Evolutionary conservation across 2,888 invertebrate species (phyloP).

Genomic region (Hipparchia sbordonii): DNA sequence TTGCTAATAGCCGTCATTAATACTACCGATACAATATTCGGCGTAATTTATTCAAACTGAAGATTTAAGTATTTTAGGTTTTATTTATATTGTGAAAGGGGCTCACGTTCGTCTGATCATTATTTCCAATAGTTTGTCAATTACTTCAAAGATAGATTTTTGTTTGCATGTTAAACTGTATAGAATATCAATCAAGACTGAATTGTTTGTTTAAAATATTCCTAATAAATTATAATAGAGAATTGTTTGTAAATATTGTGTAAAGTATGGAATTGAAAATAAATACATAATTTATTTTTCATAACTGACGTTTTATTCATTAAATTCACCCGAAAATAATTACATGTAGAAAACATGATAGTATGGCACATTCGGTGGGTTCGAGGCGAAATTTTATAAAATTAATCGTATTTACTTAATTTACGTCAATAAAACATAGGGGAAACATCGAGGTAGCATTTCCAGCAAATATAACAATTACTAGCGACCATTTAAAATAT

Average conservation of each 20-base stretch:
- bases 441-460: neutral
- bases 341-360: constrained; percentile 38
- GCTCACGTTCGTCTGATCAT: neutral
- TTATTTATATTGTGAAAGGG: neutral
- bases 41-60: no score
- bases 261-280: constrained; percentile 70
- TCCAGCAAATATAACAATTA: neutral
- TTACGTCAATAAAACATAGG: neutral
- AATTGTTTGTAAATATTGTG: constrained; percentile 65
- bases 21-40: neutral
- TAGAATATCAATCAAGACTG: constrained; percentile 76
- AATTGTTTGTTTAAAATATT: constrained; percentile 69
- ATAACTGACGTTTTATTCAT: constrained; percentile 44
- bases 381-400: neutral
- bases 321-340: constrained; percentile 27
- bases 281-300: constrained; percentile 76
- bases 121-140: constrained; percentile 41
- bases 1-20: neutral
- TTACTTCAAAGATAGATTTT: constrained; percentile 36
- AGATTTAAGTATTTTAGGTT: neutral
- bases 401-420: neutral
- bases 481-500: constrained; percentile 2
- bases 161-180: constrained; percentile 65
- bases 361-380: constrained; percentile 44
- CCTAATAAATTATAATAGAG: constrained; percentile 61